These are phyloP conservation scores for Sylvia atricapilla DNA, from an alignment of 2,113 vertebrate species.

Conservation along the genomic window DNA sequence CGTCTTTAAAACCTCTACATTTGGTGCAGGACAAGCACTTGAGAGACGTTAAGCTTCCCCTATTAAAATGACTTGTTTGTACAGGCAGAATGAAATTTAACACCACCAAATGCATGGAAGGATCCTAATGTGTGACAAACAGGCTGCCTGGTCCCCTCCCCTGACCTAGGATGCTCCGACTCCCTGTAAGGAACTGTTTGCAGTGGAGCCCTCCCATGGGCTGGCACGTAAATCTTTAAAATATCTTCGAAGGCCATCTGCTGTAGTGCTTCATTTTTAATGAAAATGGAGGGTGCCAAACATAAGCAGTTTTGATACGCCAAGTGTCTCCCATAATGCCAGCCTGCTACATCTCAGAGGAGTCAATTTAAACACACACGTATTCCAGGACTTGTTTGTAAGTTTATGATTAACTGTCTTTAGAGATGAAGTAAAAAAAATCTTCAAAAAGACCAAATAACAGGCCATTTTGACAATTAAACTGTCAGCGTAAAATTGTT, in stretches of 20 bases:
- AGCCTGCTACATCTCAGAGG: conserved; percentile 42
- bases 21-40: conserved; percentile 4
- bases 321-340: conserved; percentile 13
- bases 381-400: conserved; percentile 22
- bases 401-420: conserved; percentile 19
- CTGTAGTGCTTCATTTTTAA: conserved; percentile 70
- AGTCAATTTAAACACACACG: conserved; percentile 21
- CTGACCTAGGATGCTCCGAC: conserved; percentile 4
- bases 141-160: conserved; percentile 42
- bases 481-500: neutral
- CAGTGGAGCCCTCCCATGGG: conserved; percentile 58
- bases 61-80: conserved; percentile 53
- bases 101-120: conserved; percentile 43
- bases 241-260: conserved; percentile 69
- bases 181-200: conserved; percentile 56
- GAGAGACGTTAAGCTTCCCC: conserved; percentile 15
- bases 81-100: conserved; percentile 49
- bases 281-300: conserved; percentile 62
- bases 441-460: neutral
- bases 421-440: neutral
- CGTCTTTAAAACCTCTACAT: neutral
- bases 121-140: conserved; percentile 59
- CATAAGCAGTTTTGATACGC: conserved; percentile 19
- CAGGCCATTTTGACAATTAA: neutral
- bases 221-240: conserved; percentile 69